phyloP scores from a whole-genome alignment of 1,140 invertebrate genomes.

The Mylabris phalerata region DNA sequence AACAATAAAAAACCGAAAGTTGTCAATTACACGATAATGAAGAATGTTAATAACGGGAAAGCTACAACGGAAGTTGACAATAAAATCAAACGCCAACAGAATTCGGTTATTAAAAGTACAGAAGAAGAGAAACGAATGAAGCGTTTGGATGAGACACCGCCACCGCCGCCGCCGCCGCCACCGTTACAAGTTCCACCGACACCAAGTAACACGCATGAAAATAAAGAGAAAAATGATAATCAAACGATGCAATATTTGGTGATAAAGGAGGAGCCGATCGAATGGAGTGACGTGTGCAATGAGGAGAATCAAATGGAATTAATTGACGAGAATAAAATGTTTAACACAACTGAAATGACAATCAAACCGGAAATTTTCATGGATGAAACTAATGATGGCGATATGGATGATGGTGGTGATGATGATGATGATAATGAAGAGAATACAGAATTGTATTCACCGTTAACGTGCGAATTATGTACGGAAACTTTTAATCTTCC shows the following conservation, averaged over 20 bases:
- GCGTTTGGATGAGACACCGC: constrained; percentile 10
- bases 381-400: constrained; percentile 43
- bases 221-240: constrained; percentile 28
- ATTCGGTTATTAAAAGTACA: constrained; percentile 17
- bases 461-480: constrained; percentile 73
- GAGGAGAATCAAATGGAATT: constrained; percentile 58
- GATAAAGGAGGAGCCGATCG: constrained; percentile 49
- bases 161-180: neutral
- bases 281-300: constrained; percentile 41
- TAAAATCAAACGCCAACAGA: constrained; percentile 3
- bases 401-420: constrained; percentile 10
- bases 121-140: constrained; percentile 24
- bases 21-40: constrained; percentile 8
- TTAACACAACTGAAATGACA: constrained; percentile 48
- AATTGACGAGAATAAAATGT: constrained; percentile 52
- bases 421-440: constrained; percentile 15
- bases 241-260: constrained; percentile 41
- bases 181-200: constrained; percentile 5
- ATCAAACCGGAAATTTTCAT: constrained; percentile 49
- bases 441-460: constrained; percentile 55
- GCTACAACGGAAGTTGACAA: neutral
- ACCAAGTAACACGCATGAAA: constrained; percentile 11
- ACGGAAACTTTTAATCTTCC: constrained; percentile 75
- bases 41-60: neutral
- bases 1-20: constrained; percentile 1